Evolutionary conservation across 2,797 vertebrate species (phyloP).

Genomic region (Cyclopterus lumpus): DNA sequence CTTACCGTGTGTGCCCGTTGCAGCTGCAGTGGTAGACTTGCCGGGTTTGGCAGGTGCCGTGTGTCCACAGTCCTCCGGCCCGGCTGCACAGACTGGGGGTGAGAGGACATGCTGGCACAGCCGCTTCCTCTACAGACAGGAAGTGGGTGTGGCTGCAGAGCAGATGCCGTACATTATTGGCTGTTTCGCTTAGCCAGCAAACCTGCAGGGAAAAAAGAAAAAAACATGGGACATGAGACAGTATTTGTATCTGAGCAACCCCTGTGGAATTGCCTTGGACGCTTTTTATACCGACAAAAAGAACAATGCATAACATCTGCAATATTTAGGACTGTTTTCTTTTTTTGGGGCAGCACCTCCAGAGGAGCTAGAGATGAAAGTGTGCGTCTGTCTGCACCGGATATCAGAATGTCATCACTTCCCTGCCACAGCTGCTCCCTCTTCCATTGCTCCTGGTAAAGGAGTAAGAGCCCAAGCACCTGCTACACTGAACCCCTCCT

Average conservation of each 20-base stretch:
- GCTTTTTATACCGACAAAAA: background rate
- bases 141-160: slow-evolving; percentile 74
- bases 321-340: background rate
- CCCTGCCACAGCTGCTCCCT: slow-evolving; percentile 58
- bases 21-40: slow-evolving; percentile 82
- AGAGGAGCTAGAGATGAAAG: slow-evolving; percentile 43
- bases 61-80: slow-evolving; percentile 82
- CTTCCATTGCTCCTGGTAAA: slow-evolving; percentile 27
- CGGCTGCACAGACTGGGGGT: slow-evolving; percentile 81
- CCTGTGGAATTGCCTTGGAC: background rate
- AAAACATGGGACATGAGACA: slow-evolving; percentile 24
- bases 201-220: slow-evolving; percentile 62
- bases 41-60: slow-evolving; percentile 82
- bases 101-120: slow-evolving; percentile 85
- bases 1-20: slow-evolving; percentile 83
- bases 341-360: slow-evolving; percentile 1
- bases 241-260: background rate
- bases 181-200: slow-evolving; percentile 60
- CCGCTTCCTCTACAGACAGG: slow-evolving; percentile 84
- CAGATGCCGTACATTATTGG: slow-evolving; percentile 74
- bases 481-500: slow-evolving; percentile 61
- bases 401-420: slow-evolving; percentile 57
- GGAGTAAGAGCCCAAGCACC: slow-evolving; percentile 65
- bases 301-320: background rate
- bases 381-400: slow-evolving; percentile 29